These are phyloP conservation scores for Cladorhizidae sp. DNA, from an alignment of 37 sponge, comb jelly and placozoan species.

Conservation along the genomic window DNA sequence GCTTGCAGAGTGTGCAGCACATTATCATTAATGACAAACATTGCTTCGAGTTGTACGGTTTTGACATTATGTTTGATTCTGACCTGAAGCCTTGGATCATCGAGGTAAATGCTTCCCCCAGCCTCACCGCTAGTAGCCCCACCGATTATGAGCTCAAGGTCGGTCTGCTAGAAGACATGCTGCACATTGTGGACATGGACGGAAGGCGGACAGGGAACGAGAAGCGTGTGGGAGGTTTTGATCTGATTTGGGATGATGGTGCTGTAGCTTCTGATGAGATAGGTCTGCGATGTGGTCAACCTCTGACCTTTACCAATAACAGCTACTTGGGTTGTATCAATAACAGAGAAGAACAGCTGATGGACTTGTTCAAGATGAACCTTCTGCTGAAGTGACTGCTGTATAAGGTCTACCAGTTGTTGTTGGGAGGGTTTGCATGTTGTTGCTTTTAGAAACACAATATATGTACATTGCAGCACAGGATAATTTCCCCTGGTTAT, in stretches of 20 bases:
- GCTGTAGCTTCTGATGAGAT: slow-evolving; percentile 93
- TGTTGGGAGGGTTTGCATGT: too few relatives aligned
- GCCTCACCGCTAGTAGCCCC: slow-evolving; percentile 96
- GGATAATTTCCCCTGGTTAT: too few relatives aligned
- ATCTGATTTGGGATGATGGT: slow-evolving; percentile 98
- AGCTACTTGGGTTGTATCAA: slow-evolving; percentile 90
- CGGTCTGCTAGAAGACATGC: slow-evolving; percentile 92
- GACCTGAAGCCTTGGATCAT: slow-evolving; percentile 97
- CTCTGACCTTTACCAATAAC: slow-evolving; percentile 85
- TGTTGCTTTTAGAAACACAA: too few relatives aligned
- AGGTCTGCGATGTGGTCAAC: slow-evolving; percentile 80
- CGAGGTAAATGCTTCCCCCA: slow-evolving; percentile 98
- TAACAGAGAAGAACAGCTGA: slow-evolving; percentile 72
- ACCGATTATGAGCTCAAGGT: slow-evolving; percentile 96
- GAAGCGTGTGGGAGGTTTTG: slow-evolving; percentile 98
- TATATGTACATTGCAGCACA: too few relatives aligned
- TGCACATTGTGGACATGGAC: slow-evolving; percentile 96
- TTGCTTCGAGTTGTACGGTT: slow-evolving; percentile 99
- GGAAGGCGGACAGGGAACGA: slow-evolving; percentile 87
- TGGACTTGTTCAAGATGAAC: slow-evolving; percentile 40
- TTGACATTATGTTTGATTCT: slow-evolving; percentile 95
- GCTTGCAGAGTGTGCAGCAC: slow-evolving; percentile 94
- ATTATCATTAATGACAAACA: slow-evolving; percentile 99
- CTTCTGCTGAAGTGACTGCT: too few relatives aligned
- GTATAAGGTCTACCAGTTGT: too few relatives aligned